A percentile compares a stretch with the other conserved stretches of the same genome.
phyloP scores from a whole-genome alignment of 2,113 vertebrate species.

The Acrocephalus arundinaceus region DNA sequence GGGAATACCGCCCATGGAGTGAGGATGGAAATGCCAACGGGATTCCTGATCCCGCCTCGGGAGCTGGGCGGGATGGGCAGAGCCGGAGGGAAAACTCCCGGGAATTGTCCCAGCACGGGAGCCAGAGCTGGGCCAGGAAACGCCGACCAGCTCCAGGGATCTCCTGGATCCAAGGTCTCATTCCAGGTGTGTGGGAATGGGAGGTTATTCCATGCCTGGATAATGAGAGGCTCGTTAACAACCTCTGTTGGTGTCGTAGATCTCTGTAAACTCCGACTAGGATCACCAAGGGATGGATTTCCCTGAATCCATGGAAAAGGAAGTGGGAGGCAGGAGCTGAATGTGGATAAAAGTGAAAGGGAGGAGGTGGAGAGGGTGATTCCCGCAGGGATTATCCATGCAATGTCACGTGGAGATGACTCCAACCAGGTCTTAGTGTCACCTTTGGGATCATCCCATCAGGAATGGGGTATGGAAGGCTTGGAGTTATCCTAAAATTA shows the following conservation, averaged over 20 bases:
- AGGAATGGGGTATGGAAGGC: background rate
- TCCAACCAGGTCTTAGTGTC: background rate
- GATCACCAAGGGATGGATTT: background rate
- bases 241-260: accelerated
- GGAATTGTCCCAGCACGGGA: background rate
- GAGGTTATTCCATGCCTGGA: background rate
- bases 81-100: accelerated
- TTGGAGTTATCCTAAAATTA: background rate
- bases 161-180: background rate
- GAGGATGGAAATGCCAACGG: background rate
- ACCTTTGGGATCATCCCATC: background rate
- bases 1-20: background rate
- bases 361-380: background rate
- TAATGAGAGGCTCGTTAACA: background rate
- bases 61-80: background rate
- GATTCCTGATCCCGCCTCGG: background rate
- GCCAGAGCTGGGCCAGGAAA: background rate
- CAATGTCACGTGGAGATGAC: accelerated
- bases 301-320: background rate
- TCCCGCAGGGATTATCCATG: background rate
- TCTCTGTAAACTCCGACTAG: background rate
- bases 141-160: accelerated
- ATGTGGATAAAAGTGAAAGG: background rate
- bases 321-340: background rate
- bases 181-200: accelerated